These are phyloP conservation scores for Zaprionus lineosus DNA, from an alignment of 2,888 invertebrate species.

Conservation along the genomic window DNA sequence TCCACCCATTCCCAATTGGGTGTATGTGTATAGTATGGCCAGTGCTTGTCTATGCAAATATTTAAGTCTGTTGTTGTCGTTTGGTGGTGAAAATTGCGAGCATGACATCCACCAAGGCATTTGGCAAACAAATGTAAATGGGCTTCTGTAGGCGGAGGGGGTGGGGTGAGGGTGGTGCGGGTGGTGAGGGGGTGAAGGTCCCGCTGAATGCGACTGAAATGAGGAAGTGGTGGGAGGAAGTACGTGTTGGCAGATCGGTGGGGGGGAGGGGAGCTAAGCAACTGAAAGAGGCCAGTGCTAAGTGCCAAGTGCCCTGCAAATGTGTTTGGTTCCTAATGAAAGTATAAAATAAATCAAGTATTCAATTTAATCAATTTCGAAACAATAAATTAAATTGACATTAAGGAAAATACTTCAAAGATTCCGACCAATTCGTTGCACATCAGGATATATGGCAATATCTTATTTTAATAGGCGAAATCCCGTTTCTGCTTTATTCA, in stretches of 20 bases:
- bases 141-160: constrained; percentile 9
- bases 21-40: constrained; percentile 28
- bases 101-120: constrained; percentile 49
- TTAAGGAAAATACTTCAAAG: too few species aligned
- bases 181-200: background rate
- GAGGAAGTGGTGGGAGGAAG: too few species aligned
- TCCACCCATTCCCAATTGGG: background rate
- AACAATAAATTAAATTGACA: too few species aligned
- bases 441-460: constrained; percentile 8
- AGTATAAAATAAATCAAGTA: constrained; percentile 56
- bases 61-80: constrained; percentile 82
- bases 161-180: background rate
- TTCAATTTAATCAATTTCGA: constrained; percentile 53
- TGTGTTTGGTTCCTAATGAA: constrained; percentile 41
- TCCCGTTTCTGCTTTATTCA: too few species aligned
- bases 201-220: too few species aligned
- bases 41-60: constrained; percentile 82
- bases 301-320: constrained; percentile 21
- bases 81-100: constrained; percentile 73
- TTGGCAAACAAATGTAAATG: constrained; percentile 52
- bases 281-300: constrained; percentile 20
- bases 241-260: too few species aligned
- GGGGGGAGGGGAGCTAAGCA: background rate
- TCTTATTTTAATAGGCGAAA: too few species aligned
- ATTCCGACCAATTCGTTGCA: too few species aligned